Conservation (phyloP, 2,797 vertebrate genomes). For the Gephyroberyx darwinii region DNA sequence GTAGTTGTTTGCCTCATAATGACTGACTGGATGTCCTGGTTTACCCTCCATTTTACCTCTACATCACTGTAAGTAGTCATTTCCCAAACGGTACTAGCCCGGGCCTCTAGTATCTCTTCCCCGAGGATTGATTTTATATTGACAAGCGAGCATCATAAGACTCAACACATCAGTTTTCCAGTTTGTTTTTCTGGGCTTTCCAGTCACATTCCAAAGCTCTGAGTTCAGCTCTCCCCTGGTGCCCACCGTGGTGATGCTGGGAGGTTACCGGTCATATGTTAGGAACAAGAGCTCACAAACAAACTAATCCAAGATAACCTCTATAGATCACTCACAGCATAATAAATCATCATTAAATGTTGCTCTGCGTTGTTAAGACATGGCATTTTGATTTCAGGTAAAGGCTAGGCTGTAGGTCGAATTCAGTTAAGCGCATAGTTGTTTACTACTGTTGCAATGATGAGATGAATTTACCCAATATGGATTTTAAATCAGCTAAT, state of each 20-base stretch:
- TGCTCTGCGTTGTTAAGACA: too few species aligned
- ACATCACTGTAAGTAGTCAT: background rate
- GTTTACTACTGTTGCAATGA: background rate
- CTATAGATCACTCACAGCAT: background rate
- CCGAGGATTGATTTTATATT: constrained; percentile 29
- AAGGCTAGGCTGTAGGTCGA: background rate
- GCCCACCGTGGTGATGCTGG: constrained; percentile 70
- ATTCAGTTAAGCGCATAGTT: background rate
- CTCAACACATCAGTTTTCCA: constrained; percentile 59
- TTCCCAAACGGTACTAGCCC: background rate
- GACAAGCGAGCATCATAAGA: constrained; percentile 50
- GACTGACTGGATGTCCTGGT: too few species aligned
- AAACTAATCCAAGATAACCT: background rate
- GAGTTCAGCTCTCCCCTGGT: constrained; percentile 79
- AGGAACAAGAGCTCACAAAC: constrained; percentile 63
- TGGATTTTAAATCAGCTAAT: too few species aligned
- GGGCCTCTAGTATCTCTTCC: too few species aligned
- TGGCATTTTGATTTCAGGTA: background rate
- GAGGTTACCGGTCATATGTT: constrained; percentile 60
- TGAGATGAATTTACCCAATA: background rate
- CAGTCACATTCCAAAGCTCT: constrained; percentile 79
- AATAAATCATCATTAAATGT: background rate
- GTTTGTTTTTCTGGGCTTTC: constrained; percentile 76
- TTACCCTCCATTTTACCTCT: too few species aligned
- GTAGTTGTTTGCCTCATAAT: too few species aligned